Evolutionary conservation across 2,113 vertebrate species (phyloP).

Genomic region (Coryphaenoides rupestris): DNA sequence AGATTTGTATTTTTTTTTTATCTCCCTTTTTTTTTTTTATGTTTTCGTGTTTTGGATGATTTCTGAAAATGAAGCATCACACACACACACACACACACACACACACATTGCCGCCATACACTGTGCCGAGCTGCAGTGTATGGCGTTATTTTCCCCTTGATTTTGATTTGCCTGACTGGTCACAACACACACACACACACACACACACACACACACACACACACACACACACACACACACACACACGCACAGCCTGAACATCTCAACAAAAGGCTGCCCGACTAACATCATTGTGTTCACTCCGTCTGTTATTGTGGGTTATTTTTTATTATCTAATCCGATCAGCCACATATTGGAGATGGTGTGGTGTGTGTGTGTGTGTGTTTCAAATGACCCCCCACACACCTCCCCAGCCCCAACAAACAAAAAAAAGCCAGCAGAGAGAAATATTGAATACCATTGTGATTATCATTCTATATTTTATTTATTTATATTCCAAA

Average conservation of each 20-base stretch:
- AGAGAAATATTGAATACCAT: too few relatives aligned
- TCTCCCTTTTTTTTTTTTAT: slow-evolving; percentile 3
- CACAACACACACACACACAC: too few relatives aligned
- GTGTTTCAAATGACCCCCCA: slow-evolving; percentile 41
- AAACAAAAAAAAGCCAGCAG: too few relatives aligned
- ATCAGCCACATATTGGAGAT: slow-evolving; percentile 32
- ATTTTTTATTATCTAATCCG: slow-evolving; percentile 8
- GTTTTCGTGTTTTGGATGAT: too few relatives aligned
- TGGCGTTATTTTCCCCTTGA: slow-evolving; percentile 60
- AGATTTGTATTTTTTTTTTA: slow-evolving; percentile 57
- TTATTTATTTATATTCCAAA: slow-evolving; percentile 3
- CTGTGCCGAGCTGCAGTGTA: slow-evolving; percentile 69
- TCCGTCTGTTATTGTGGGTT: slow-evolving; percentile 32
- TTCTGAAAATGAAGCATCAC: slow-evolving; percentile 59
- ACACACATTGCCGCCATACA: slow-evolving; percentile 74
- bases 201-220: too few relatives aligned
- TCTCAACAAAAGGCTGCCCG: slow-evolving; percentile 62
- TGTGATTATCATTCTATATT: not conserved
- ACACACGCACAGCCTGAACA: too few relatives aligned
- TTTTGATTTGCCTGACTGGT: slow-evolving; percentile 68
- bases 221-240: too few relatives aligned
- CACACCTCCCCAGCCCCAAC: not conserved
- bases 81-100: too few relatives aligned
- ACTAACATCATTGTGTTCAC: slow-evolving; percentile 32
- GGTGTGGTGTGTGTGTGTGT: too few relatives aligned